Conservation (phyloP, 2,113 vertebrate genomes). For the Polyodon spathula region DNA sequence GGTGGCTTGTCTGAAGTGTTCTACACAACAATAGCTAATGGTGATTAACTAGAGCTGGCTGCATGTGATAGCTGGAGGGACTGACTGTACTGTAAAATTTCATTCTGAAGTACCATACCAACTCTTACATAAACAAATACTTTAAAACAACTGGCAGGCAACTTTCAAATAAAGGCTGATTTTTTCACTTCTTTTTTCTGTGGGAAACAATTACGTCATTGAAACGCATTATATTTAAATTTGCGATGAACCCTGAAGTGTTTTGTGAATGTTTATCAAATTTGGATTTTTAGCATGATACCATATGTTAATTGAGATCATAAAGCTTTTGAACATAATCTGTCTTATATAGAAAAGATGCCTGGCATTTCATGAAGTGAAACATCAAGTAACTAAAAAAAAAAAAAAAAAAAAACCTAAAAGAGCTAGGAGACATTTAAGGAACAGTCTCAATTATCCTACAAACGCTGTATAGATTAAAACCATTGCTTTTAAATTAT, state of each 20-base stretch:
- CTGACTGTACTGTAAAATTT: slow-evolving; percentile 17
- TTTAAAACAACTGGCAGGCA: background rate
- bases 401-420: slow-evolving; percentile 4
- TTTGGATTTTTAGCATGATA: too few relatives aligned
- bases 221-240: too few relatives aligned
- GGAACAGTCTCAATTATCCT: slow-evolving; percentile 29
- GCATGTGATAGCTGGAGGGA: slow-evolving; percentile 46
- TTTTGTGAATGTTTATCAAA: too few relatives aligned
- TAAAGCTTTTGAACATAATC: too few relatives aligned
- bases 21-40: slow-evolving; percentile 92
- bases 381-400: too few relatives aligned
- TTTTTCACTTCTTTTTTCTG: background rate
- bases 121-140: background rate
- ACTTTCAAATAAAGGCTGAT: too few relatives aligned
- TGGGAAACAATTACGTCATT: background rate
- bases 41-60: slow-evolving; percentile 78
- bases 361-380: too few relatives aligned
- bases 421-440: slow-evolving; percentile 42
- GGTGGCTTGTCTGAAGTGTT: slow-evolving; percentile 87
- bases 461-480: slow-evolving; percentile 26
- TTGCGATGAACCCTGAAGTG: too few relatives aligned
- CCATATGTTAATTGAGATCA: too few relatives aligned
- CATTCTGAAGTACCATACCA: background rate
- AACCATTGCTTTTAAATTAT: slow-evolving; percentile 29
- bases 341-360: too few relatives aligned